These are phyloP conservation scores for Euphonia xanthogaster DNA, from an alignment of 2,797 vertebrate species.

Conservation along the genomic window DNA sequence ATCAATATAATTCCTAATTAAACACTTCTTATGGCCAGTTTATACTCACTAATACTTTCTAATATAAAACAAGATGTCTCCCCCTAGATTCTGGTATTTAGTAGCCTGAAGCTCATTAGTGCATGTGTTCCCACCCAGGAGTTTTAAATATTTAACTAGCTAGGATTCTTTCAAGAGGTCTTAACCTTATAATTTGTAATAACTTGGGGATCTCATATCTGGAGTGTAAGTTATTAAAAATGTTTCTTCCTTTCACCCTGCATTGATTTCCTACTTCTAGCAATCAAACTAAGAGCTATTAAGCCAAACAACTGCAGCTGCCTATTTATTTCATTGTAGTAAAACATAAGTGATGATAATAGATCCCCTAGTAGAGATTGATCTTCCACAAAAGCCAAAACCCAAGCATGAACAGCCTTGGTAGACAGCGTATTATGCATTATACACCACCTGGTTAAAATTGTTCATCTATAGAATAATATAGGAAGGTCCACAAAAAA, in stretches of 20 bases:
- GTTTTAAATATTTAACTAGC: constrained; percentile 81
- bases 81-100: constrained; percentile 58
- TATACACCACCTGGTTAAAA: not conserved
- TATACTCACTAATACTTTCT: constrained; percentile 27
- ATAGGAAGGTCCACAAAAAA: not conserved
- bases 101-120: constrained; percentile 75
- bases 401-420: not conserved
- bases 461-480: not conserved
- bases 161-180: constrained; percentile 74
- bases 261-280: constrained; percentile 69
- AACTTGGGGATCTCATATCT: constrained; percentile 70
- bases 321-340: constrained; percentile 67
- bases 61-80: constrained; percentile 60
- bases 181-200: constrained; percentile 80
- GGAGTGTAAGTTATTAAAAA: constrained; percentile 67
- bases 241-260: constrained; percentile 57
- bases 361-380: constrained; percentile 65
- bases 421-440: not conserved
- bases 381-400: constrained; percentile 43
- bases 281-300: constrained; percentile 53
- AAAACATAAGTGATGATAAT: constrained; percentile 68
- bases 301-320: constrained; percentile 51
- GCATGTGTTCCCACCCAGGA: constrained; percentile 70
- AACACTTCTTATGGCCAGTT: constrained; percentile 39
- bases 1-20: constrained; percentile 38